These are phyloP conservation scores for Enhydra lutris DNA, from an alignment of 2,113 vertebrate genomes.

Conservation along the genomic window DNA sequence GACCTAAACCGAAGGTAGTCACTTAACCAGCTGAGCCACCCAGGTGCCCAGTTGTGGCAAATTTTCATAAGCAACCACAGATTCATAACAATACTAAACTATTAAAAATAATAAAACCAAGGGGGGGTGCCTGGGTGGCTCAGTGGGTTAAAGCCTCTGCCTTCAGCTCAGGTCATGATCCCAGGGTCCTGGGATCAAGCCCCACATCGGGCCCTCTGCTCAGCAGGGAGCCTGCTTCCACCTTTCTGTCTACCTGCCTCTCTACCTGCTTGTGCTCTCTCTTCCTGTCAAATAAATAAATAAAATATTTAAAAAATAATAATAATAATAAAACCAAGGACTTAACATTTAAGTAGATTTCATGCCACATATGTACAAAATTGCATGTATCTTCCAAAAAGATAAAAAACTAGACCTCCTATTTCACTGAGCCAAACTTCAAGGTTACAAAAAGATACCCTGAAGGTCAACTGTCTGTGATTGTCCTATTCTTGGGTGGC, in stretches of 20 bases:
- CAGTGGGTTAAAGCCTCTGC: no score
- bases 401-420: neutral
- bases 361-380: neutral
- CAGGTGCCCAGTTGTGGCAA: neutral
- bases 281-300: no score
- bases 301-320: neutral
- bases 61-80: neutral
- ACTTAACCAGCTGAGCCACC: no score
- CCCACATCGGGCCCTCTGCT: no score
- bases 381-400: neutral
- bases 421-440: constrained; percentile 4
- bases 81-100: neutral
- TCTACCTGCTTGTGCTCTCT: no score
- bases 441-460: neutral
- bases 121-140: no score
- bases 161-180: no score
- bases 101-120: constrained; percentile 37
- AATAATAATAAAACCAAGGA: neutral
- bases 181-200: no score
- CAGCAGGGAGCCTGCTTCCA: no score
- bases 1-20: no score
- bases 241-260: no score
- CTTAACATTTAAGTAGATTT: neutral
- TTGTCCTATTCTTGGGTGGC: neutral
- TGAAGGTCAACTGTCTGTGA: neutral